Evolutionary conservation across 2,113 vertebrate species (phyloP).

Genomic region (Axis porcinus): DNA sequence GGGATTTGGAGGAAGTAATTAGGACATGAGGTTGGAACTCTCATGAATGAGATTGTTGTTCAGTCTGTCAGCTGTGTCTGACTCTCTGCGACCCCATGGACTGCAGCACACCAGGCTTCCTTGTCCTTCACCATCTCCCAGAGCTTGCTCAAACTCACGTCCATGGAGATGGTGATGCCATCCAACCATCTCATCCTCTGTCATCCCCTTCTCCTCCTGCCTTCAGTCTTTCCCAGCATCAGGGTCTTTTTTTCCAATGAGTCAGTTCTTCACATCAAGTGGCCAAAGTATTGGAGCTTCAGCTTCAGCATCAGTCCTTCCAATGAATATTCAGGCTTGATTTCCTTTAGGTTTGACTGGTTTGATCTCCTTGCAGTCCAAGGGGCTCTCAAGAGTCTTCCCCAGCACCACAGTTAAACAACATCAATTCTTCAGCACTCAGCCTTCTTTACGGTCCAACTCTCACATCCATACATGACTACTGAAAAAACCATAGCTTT

Average conservation of each 20-base stretch:
- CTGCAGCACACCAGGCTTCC: background rate
- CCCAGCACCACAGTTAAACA: too few relatives aligned
- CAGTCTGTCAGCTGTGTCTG: background rate
- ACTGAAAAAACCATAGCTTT: too few relatives aligned
- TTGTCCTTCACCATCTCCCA: background rate
- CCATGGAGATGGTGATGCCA: accelerated
- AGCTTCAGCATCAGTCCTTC: too few relatives aligned
- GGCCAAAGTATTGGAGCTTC: too few relatives aligned
- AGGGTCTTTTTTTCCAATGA: background rate
- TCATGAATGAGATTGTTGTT: background rate
- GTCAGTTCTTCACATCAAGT: background rate
- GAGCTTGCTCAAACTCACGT: background rate
- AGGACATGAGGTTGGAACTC: background rate
- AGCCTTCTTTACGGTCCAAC: too few relatives aligned
- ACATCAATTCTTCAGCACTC: too few relatives aligned
- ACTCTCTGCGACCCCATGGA: background rate
- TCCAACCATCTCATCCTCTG: background rate
- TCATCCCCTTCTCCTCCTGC: background rate
- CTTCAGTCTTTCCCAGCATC: background rate
- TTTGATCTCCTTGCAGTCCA: too few relatives aligned
- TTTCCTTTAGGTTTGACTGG: too few relatives aligned
- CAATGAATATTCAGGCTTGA: too few relatives aligned
- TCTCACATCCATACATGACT: too few relatives aligned
- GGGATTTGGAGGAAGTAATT: background rate
- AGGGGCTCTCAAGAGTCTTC: too few relatives aligned